These are phyloP conservation scores for Xanthia togata DNA, from an alignment of 2,888 invertebrate genomes.

Conservation along the genomic window DNA sequence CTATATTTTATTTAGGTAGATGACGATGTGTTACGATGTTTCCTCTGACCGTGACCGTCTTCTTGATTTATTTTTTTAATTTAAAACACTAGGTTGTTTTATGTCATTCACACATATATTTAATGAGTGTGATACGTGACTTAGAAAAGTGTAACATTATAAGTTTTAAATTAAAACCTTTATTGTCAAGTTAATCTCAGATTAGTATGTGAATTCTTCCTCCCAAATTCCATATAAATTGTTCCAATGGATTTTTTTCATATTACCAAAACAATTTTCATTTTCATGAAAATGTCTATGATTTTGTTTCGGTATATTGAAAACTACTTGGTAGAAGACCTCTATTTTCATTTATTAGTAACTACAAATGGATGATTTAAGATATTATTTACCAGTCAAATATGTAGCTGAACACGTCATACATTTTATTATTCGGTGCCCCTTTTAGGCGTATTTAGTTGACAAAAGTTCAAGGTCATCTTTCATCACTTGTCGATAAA, in stretches of 20 bases:
- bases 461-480: conserved; percentile 62
- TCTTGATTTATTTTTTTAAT: conserved; percentile 26
- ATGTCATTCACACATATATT: too few relatives aligned
- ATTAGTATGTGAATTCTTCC: neutral
- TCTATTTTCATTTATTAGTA: neutral
- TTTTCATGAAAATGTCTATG: neutral
- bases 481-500: conserved; percentile 53
- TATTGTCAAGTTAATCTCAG: neutral
- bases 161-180: neutral
- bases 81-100: neutral
- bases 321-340: too few relatives aligned
- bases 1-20: conserved; percentile 29
- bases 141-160: too few relatives aligned
- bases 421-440: conserved; percentile 39
- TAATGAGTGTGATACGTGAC: too few relatives aligned
- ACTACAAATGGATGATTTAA: neutral
- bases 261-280: too few relatives aligned
- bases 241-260: neutral
- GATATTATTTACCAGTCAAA: neutral
- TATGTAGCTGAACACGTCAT: conserved; percentile 2
- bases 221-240: neutral
- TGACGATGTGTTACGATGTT: conserved; percentile 37
- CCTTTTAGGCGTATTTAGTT: conserved; percentile 33
- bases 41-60: conserved; percentile 43
- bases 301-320: neutral